phyloP scores from a whole-genome alignment of 2,888 invertebrate genomes.

The Lampropteryx suffumata region DNA sequence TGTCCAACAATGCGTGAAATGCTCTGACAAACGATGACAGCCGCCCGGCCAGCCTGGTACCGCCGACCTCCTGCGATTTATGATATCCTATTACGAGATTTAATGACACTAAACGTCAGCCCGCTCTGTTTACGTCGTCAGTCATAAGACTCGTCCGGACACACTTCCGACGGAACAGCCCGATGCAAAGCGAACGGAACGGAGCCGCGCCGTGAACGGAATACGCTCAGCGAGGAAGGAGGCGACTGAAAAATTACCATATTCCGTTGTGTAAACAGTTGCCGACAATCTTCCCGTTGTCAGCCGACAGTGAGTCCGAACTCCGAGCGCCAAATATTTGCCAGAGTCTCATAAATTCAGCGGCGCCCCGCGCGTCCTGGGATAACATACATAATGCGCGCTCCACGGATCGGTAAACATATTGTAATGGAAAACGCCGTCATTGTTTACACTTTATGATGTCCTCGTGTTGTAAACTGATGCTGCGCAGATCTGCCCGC shows the following conservation, averaged over 20 bases:
- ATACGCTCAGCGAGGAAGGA: constrained; percentile 53
- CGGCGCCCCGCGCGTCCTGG: constrained; percentile 73
- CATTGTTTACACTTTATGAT: constrained; percentile 82
- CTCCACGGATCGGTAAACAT: constrained; percentile 82
- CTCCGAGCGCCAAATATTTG: constrained; percentile 80
- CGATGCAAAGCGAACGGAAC: constrained; percentile 48
- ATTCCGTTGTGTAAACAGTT: constrained; percentile 72
- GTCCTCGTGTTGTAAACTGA: constrained; percentile 76
- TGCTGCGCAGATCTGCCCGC: constrained; percentile 54
- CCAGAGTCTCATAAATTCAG: constrained; percentile 78
- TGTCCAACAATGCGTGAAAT: constrained; percentile 83
- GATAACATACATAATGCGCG: constrained; percentile 82
- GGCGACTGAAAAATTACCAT: constrained; percentile 74
- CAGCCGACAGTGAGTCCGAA: constrained; percentile 73
- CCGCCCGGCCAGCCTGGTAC: constrained; percentile 67
- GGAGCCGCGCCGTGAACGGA: constrained; percentile 56
- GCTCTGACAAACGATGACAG: constrained; percentile 84
- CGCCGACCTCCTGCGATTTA: constrained; percentile 79
- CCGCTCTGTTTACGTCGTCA: constrained; percentile 62
- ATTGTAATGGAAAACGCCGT: constrained; percentile 82
- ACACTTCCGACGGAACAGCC: constrained; percentile 52
- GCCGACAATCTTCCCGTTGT: constrained; percentile 79
- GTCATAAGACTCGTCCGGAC: constrained; percentile 52
- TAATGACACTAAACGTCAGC: constrained; percentile 79
- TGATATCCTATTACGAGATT: constrained; percentile 82